Evolutionary conservation across 2,113 vertebrate species (phyloP).

Genomic region (Embiotoca jacksoni): DNA sequence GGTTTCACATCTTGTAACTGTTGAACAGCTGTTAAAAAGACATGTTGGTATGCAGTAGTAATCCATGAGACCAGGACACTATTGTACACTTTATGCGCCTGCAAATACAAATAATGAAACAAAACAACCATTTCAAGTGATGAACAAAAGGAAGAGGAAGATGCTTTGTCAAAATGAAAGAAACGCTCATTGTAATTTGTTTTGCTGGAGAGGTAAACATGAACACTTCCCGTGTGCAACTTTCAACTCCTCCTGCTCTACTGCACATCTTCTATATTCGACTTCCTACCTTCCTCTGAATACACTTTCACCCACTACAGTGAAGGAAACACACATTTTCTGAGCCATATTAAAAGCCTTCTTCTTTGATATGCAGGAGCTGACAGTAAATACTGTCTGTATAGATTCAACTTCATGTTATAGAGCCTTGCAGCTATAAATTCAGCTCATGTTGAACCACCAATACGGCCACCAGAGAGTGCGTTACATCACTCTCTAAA

Average conservation of each 20-base stretch:
- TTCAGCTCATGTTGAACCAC: background rate
- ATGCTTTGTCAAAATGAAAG: too few species aligned
- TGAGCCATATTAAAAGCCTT: too few species aligned
- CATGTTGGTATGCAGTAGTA: background rate
- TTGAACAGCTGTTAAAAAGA: slow-evolving; percentile 2
- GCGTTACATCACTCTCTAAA: slow-evolving; percentile 12
- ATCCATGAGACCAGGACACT: background rate
- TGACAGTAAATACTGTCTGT: background rate
- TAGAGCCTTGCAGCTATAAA: background rate
- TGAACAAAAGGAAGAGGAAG: too few species aligned
- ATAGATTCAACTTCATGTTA: background rate
- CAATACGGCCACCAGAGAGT: slow-evolving; percentile 6
- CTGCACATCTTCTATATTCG: background rate
- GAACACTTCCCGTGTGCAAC: background rate
- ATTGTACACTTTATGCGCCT: background rate
- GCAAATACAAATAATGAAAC: background rate
- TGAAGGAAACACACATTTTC: too few species aligned
- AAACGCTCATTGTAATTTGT: too few species aligned
- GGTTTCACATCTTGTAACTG: background rate
- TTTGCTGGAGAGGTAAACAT: background rate
- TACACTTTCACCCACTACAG: background rate
- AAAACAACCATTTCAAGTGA: too few species aligned
- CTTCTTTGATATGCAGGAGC: background rate
- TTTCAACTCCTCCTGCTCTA: background rate
- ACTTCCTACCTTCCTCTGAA: background rate